Base-by-base conservation (phyloP, 2,113 vertebrate species). In the Leptodactylus fuscus region DNA sequence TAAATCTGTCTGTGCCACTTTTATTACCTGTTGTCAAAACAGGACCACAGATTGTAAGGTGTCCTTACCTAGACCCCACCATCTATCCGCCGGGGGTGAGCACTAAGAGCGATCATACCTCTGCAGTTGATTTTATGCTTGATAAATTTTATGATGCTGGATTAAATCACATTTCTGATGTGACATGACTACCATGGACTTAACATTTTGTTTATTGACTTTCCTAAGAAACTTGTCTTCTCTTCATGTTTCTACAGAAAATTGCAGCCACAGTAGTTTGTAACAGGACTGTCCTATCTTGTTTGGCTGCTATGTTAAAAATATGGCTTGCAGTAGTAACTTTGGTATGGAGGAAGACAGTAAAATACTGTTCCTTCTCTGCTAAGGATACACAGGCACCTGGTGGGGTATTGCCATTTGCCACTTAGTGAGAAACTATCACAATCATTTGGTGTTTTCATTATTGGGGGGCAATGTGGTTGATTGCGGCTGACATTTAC, bases 111-210 rank as follows among this genome's bases (percentile, higher is more conserved):
- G 32, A 77, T 44, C 41, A 34, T 73, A 81, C 65, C 76, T 46
- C 77, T 34, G 67, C 65, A 70, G 71, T 81, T 87, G 32, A 65
- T 24, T 10, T 69, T 51, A 27, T 88, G 27, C 46, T 9, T 38
- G 65, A 83, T 87, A 11, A 51, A 73, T 90, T 91, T 0, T 44
- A 53, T 55, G 79, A 20, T 65, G 29, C 36, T 15, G 49, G 82
- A 86, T 88, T 86, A 85, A 87, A 70, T 84, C 49, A 12, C 49
- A 87, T 2, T 58, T 85, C 79, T 77, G 41, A 85, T 78, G 75
- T 69, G 58, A 80, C 46, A 51, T 32, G 83, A 79, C 46, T 71
- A 69, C 80, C 24, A 48, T 60, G 62, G 46, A 69, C 74, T 67
- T 71, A 69, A 29, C 74, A 22, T 65, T 76, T 41, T 48, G 36